Percentiles rank a stretch among this genome's conserved stretches.
phyloP scores from a whole-genome alignment of 2,797 vertebrate species.

The Heliangelus exortis region DNA sequence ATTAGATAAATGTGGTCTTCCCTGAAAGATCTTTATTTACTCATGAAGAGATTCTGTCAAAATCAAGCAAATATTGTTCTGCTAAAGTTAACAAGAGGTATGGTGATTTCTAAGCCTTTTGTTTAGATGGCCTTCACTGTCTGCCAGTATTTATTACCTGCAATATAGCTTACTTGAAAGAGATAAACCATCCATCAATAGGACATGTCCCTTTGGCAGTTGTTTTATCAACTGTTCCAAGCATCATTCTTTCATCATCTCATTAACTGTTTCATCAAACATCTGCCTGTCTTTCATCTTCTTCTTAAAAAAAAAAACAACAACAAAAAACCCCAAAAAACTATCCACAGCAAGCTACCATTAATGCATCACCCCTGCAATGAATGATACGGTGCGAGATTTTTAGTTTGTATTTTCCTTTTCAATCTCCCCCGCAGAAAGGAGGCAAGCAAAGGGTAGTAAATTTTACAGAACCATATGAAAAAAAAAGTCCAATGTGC shows the following conservation, averaged over 20 bases:
- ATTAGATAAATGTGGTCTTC: not conserved
- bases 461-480: not conserved
- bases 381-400: not conserved
- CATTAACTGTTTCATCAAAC: conserved; percentile 22
- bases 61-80: not conserved
- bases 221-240: conserved; percentile 17
- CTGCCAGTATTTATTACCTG: conserved; percentile 15
- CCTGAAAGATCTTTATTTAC: not conserved
- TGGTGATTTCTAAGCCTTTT: not conserved
- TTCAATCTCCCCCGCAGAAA: not conserved
- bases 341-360: not conserved
- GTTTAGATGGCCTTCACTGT: not conserved
- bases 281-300: not conserved
- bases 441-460: not conserved
- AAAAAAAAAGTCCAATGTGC: not conserved
- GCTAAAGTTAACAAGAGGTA: not conserved
- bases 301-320: not conserved
- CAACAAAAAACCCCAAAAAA: not conserved
- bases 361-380: not conserved
- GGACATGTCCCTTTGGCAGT: not conserved
- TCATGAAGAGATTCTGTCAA: not conserved
- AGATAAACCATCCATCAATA: conserved; percentile 29
- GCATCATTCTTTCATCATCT: conserved; percentile 1
- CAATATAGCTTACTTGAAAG: not conserved
- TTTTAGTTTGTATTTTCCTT: not conserved